phyloP scores from a whole-genome alignment of 2,888 invertebrate genomes.

The Caenorhabditis sp. region DNA sequence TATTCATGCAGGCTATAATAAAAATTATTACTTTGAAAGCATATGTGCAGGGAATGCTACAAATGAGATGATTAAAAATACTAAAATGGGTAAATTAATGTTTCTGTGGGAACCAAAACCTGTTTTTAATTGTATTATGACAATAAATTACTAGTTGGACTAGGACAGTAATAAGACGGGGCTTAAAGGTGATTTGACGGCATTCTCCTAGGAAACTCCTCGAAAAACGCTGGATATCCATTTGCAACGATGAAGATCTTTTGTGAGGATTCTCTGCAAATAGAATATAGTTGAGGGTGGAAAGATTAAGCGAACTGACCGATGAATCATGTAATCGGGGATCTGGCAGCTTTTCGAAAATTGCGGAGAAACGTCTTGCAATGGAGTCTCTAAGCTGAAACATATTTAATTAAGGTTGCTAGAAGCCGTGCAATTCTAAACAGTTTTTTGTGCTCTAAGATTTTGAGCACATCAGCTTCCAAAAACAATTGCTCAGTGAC shows the following conservation, averaged over 20 bases:
- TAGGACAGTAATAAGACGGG: neutral
- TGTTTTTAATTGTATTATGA: no score
- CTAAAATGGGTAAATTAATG: constrained; percentile 18
- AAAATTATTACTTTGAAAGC: no score
- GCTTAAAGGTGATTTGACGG: neutral
- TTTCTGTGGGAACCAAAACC: no score
- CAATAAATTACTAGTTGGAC: constrained; percentile 24
- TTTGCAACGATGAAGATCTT: constrained; percentile 63
- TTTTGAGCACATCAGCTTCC: no score
- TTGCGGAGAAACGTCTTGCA: constrained; percentile 9
- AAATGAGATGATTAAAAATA: constrained; percentile 46
- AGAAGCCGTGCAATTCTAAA: constrained; percentile 5
- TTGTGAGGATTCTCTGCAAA: constrained; percentile 58
- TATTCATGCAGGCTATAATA: no score
- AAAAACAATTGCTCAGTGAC: no score
- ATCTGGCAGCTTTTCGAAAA: constrained; percentile 38
- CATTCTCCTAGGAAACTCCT: constrained; percentile 60
- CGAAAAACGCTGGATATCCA: constrained; percentile 63
- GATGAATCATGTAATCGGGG: constrained; percentile 52
- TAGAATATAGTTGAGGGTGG: neutral
- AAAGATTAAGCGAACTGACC: constrained; percentile 18
- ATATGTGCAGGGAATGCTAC: constrained; percentile 19
- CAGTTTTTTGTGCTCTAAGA: no score
- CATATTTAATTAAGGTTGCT: neutral
- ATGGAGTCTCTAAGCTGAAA: constrained; percentile 51